phyloP scores from a whole-genome alignment of 2,888 invertebrate genomes.

The Ecdyonurus torrentis region DNA sequence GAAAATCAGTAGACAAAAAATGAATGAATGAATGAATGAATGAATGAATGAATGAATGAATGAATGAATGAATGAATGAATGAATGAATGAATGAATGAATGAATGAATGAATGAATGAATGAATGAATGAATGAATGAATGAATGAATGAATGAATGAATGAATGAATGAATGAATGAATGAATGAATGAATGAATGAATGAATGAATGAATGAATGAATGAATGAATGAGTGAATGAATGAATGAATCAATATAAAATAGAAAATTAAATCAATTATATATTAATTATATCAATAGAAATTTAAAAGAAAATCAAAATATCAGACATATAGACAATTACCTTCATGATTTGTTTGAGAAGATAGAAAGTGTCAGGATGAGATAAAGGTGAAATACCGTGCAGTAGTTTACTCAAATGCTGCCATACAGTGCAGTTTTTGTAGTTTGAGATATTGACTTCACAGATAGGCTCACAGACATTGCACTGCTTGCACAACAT shows the following conservation, averaged over 20 bases:
- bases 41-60: neutral
- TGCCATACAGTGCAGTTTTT: too few species aligned
- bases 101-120: neutral
- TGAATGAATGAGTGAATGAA: neutral
- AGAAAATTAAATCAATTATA: neutral
- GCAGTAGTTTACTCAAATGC: too few species aligned
- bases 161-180: neutral
- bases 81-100: neutral
- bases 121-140: neutral
- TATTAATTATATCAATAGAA: neutral
- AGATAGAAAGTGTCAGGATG: too few species aligned
- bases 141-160: neutral
- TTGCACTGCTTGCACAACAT: too few species aligned
- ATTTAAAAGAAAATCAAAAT: neutral
- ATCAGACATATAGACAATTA: too few species aligned
- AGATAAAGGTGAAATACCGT: too few species aligned
- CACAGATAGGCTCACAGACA: too few species aligned
- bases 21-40: neutral
- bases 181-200: neutral
- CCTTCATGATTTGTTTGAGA: too few species aligned
- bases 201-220: neutral
- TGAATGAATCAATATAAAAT: neutral
- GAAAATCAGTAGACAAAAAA: too few species aligned
- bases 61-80: neutral
- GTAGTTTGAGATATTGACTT: too few species aligned